Evolutionary conservation across 2,113 vertebrate genomes (phyloP), one percentile per base, ranked within the genome.

Genomic region (Craseonycteris thonglongyai): DNA sequence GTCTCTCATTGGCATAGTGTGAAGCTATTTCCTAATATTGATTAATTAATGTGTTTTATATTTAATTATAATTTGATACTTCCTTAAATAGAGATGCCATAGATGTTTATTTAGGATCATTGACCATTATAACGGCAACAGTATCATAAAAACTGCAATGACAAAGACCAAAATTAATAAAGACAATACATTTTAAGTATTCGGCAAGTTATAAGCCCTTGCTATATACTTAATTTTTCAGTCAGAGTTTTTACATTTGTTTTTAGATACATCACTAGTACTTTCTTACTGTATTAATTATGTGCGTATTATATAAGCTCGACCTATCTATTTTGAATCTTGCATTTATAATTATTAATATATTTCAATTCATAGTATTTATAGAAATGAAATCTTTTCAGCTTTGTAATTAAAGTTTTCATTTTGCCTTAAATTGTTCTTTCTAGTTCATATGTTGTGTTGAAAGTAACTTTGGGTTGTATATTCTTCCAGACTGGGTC

Each of bases 401-500:
- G 5, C 47, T 95, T 47, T 97, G 35, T 61, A 16, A 45, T 78
- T 40, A 40, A 26, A 38, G 8, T 69, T 85, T 80, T 68, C 54
- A 58, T 24, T 92, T 91, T 49, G 8, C 21, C 94, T 96, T 97
- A 59, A 82, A 97, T 96, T 92, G 30, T 75, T 93, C 49, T 95
- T 87, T 14, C 84, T 85, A 7, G 69, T 92, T 97, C 45, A 47
- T 78, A 11, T 82, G 40, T 21, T 65, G 3, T 58, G 7, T 71
- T 26, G 92, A 95, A 96, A 58, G 83, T 72, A 56, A 54, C 75
- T 94, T 97, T 54, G 91, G 95, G 21, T 76, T 97, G 42, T 75
- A 11, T 91, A 28, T 42, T 96, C 3, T 92, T 96, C 82, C 78
- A 91, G 87, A 65, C 28, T 92, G 35, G 85, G 28, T 92, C 21